phyloP scores from a whole-genome alignment of 2,888 invertebrate genomes.

The Drosophila macrospina region DNA sequence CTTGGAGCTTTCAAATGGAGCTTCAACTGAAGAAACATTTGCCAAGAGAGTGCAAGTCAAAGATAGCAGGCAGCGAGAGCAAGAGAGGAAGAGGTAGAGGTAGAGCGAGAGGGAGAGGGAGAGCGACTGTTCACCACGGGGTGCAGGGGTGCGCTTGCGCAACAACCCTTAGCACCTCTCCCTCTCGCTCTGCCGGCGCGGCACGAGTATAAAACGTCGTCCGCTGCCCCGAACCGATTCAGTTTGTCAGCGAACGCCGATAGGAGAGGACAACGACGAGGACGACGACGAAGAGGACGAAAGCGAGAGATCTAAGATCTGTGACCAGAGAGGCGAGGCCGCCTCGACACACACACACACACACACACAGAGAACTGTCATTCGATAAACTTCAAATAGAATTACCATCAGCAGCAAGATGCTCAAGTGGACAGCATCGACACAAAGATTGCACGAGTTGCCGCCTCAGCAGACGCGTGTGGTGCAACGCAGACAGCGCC shows the following conservation, averaged over 20 bases:
- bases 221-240: conserved; percentile 56
- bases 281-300: conserved; percentile 4
- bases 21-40: not conserved
- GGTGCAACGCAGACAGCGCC: conserved; percentile 57
- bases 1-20: not conserved
- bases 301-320: conserved; percentile 12
- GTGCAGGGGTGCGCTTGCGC: conserved; percentile 67
- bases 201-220: conserved; percentile 63
- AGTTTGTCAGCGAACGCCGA: conserved; percentile 83
- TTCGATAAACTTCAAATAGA: not conserved
- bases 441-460: conserved; percentile 72
- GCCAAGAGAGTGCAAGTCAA: not conserved
- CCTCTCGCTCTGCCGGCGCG: not conserved
- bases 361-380: too few species aligned
- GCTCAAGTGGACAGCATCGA: conserved; percentile 84
- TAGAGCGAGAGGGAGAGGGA: conserved; percentile 7
- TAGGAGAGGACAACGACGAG: conserved; percentile 12
- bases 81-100: conserved; percentile 6
- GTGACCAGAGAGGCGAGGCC: conserved; percentile 26
- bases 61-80: not conserved
- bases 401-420: conserved; percentile 44
- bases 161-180: conserved; percentile 65
- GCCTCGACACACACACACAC: conserved; percentile 12
- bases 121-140: conserved; percentile 12
- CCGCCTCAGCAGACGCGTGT: conserved; percentile 23